Base-by-base conservation (phyloP, 1,140 invertebrate species). In the Goniozus legneri region DNA sequence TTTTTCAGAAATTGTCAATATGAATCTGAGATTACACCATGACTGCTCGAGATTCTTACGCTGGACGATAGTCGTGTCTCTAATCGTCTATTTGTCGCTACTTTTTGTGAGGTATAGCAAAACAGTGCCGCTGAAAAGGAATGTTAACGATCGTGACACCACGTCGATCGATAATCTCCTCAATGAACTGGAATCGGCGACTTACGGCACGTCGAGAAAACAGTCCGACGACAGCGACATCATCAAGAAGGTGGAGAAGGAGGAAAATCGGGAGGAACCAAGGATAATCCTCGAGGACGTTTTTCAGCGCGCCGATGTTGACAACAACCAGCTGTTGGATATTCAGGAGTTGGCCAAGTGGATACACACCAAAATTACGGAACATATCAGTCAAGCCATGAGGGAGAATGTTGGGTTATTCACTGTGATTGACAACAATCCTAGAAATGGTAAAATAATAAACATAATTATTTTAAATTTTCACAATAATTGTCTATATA, bases 341-440 rank as follows among this genome's bases (percentile, higher is more conserved):
- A 75, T 82, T 1, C 77, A 80, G 15, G 88, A 91, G 69, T 50
- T 91, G 40, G 78, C 84, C 1, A 73, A 75, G 37, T 91, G 88
- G 80, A 91, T 92, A 22, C 77, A 85, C 37, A 64, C 72, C 0
- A 87, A 87, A 71, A 87, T 90, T 22, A 78, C 83, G 2, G 82
- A 88, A 54, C 89, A 92, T 62, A 86, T 91, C 49, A 79, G 83
- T 19, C 77, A 82, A 37, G 86, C 87, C 0, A 76, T 86, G 35
- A 71, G 79, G 55, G 85, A 88, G 60, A 91, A 91, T 73, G 81
- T 84, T 40, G 79, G 80, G 0, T 73, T 89, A 20, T 91, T 91
- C 64, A 80, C 80, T 12, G 71, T 79, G 10, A 83, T 92, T 38
- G 89, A 92, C 62, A 82, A 79, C 32, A 79, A 87, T 65, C 86